These are phyloP conservation scores for Dasyprocta punctata DNA, from an alignment of 2,113 vertebrate species.

Conservation along the genomic window DNA sequence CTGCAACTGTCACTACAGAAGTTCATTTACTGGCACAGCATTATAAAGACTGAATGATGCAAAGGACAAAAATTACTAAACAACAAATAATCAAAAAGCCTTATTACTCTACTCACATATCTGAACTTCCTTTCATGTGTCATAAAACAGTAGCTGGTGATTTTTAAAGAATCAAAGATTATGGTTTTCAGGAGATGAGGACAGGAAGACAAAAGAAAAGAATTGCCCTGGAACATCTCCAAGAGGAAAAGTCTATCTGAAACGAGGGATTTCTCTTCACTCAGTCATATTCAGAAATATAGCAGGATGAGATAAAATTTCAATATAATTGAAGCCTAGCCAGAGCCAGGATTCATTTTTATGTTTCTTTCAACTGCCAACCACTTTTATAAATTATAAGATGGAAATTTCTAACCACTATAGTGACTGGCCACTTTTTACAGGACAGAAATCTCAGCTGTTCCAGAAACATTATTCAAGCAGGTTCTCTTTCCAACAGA, in stretches of 20 bases:
- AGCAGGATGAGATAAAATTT: constrained; percentile 37
- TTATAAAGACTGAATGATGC: not conserved
- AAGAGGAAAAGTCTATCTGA: constrained; percentile 28
- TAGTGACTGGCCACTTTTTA: constrained; percentile 30
- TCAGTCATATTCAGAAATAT: constrained; percentile 23
- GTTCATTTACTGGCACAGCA: not conserved
- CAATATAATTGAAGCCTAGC: constrained; percentile 21
- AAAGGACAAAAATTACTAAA: not conserved
- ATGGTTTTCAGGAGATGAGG: constrained; percentile 5
- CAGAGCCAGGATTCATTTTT: constrained; percentile 55
- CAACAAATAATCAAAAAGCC: not conserved
- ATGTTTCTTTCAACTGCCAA: constrained; percentile 8
- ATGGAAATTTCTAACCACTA: constrained; percentile 8
- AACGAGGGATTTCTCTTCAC: not conserved
- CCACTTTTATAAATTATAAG: not conserved
- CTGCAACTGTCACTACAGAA: not conserved
- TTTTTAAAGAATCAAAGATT: not conserved
- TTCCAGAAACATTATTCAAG: constrained; percentile 38
- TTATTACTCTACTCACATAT: not conserved
- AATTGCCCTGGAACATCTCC: constrained; percentile 28
- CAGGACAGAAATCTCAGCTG: constrained; percentile 28
- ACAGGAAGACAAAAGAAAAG: not conserved
- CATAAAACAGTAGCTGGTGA: not conserved
- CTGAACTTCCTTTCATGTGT: not conserved
- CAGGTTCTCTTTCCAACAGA: not conserved